phyloP scores from a whole-genome alignment of 2,888 invertebrate genomes.

The Vesta saturnalis region DNA sequence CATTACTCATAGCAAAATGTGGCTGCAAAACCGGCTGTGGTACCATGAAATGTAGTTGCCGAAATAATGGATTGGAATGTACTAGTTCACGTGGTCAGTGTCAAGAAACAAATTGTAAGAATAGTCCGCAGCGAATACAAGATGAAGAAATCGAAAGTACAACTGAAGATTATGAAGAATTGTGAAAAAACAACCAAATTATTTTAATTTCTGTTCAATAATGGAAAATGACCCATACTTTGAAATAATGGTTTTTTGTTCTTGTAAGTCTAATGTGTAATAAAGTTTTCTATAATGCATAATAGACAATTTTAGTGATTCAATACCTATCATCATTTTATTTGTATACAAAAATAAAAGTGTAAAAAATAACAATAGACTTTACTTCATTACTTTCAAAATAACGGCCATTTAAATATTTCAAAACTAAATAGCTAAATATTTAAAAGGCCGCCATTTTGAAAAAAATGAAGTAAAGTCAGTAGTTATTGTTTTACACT shows the following conservation, averaged over 20 bases:
- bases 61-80: background rate
- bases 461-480: background rate
- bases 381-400: background rate
- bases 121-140: background rate
- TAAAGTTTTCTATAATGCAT: background rate
- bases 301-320: background rate
- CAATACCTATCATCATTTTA: background rate
- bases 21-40: constrained; percentile 1
- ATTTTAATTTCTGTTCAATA: background rate
- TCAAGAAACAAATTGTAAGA: constrained; percentile 1
- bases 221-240: constrained; percentile 4
- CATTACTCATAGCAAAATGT: background rate
- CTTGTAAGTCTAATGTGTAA: background rate
- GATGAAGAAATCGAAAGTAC: constrained; percentile 4
- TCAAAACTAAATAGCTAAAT: background rate
- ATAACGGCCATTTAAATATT: no score
- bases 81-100: constrained; percentile 1
- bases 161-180: no score
- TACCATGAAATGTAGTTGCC: constrained; percentile 4
- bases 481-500: background rate
- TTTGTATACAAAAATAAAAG: background rate
- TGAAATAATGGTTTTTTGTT: no score
- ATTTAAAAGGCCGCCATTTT: background rate
- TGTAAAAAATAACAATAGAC: background rate
- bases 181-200: background rate